Conservation (phyloP, 2,113 vertebrate genomes). For the Chloropsis hardwickii region DNA sequence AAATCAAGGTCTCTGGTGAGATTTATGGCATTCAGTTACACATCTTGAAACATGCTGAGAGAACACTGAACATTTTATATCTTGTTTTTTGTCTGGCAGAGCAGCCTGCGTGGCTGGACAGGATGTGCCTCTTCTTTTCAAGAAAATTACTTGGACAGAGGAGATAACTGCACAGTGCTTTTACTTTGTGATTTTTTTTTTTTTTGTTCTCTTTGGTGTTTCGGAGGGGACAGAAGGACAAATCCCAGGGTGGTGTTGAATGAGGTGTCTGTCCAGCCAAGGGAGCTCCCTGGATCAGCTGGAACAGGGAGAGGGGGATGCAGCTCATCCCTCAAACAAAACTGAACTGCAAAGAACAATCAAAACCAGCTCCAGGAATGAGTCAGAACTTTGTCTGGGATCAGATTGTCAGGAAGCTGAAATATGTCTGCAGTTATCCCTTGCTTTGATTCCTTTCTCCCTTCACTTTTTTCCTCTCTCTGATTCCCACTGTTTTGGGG, state of each 20-base stretch:
- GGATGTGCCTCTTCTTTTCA: not conserved
- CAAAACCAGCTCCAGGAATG: not conserved
- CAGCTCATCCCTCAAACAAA: not conserved
- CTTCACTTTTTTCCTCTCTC: not conserved
- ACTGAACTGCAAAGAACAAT: not conserved
- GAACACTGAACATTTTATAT: not conserved
- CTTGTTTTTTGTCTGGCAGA: not conserved
- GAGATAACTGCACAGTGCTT: not conserved
- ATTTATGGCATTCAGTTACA: not conserved
- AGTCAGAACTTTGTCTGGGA: not conserved
- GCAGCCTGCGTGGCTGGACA: not conserved
- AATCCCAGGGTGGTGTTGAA: not conserved
- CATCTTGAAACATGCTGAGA: not conserved
- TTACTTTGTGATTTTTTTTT: not conserved
- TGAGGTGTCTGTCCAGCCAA: accelerated
- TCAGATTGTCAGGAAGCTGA: not conserved
- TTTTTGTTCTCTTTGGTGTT: not conserved
- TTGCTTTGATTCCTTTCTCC: not conserved
- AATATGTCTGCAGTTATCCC: not conserved
- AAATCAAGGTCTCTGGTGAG: not conserved
- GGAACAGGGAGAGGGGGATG: not conserved
- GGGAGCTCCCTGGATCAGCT: accelerated
- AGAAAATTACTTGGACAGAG: not conserved
- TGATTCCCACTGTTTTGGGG: not conserved
- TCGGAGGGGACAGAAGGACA: not conserved